Conservation (phyloP, 2,113 vertebrate genomes). For the Columba livia region DNA sequence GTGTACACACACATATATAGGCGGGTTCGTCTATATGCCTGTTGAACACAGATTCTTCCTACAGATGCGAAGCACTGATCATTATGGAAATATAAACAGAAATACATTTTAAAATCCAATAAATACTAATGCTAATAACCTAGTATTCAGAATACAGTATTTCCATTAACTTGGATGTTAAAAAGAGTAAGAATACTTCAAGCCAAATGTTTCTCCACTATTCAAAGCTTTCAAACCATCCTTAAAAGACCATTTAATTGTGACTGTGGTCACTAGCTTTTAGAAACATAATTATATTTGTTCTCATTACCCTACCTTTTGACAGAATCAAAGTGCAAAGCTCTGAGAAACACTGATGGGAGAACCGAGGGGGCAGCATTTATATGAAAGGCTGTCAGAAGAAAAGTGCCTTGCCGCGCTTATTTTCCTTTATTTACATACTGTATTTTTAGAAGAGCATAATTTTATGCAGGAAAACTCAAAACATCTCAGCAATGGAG, state of each 20-base stretch:
- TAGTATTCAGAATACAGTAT: background rate
- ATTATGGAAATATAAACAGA: background rate
- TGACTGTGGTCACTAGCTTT: background rate
- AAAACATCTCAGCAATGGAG: conserved; percentile 18
- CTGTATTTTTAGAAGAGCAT: conserved; percentile 15
- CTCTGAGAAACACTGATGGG: background rate
- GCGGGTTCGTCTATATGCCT: background rate
- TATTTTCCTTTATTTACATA: conserved; percentile 15
- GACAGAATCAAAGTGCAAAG: background rate
- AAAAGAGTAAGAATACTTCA: background rate
- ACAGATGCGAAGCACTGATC: background rate
- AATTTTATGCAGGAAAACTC: conserved; percentile 27
- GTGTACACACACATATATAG: too few species aligned
- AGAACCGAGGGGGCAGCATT: background rate
- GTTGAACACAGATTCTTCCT: background rate
- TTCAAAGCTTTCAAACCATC: conserved; percentile 1
- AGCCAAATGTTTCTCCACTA: background rate
- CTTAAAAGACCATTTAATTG: conserved; percentile 7
- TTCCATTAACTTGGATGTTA: background rate
- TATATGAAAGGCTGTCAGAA: conserved; percentile 7
- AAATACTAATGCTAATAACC: background rate
- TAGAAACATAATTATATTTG: conserved; percentile 3
- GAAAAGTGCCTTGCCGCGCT: background rate
- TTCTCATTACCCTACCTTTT: conserved; percentile 34
- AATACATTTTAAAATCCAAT: background rate